A percentile compares a stretch with the other conserved stretches of the same genome.
Evolutionary conservation across 2,797 vertebrate genomes (phyloP).

Genomic region (Gambusia yucatana): DNA sequence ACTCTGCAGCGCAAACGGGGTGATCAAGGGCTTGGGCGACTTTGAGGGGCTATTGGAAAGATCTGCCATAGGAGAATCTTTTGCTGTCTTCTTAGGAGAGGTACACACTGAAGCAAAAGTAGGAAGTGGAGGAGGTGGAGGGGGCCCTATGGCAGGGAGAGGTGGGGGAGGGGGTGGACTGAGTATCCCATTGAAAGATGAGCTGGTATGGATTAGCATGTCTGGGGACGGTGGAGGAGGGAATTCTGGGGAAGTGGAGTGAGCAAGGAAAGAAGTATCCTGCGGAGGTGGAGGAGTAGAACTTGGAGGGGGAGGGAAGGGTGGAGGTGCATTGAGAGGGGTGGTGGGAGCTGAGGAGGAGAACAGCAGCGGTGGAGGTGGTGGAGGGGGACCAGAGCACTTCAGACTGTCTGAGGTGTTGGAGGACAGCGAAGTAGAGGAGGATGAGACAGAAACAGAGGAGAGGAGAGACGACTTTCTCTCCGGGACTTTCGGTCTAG

Average conservation of each 20-base stretch:
- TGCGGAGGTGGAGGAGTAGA: slow-evolving; percentile 60
- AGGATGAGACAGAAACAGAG: slow-evolving; percentile 92
- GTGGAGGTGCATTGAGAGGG: slow-evolving; percentile 64
- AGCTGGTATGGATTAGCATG: slow-evolving; percentile 68
- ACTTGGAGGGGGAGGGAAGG: slow-evolving; percentile 69
- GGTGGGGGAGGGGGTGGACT: slow-evolving; percentile 73
- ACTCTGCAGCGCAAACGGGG: slow-evolving; percentile 89
- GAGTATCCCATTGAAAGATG: slow-evolving; percentile 66
- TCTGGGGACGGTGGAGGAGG: slow-evolving; percentile 91
- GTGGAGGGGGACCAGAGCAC: slow-evolving; percentile 69
- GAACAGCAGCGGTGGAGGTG: slow-evolving; percentile 44
- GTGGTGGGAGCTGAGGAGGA: slow-evolving; percentile 61
- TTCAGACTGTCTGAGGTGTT: slow-evolving; percentile 90
- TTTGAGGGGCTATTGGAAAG: slow-evolving; percentile 65
- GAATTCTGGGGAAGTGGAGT: slow-evolving; percentile 80
- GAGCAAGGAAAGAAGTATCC: slow-evolving; percentile 36
- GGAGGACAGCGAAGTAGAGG: slow-evolving; percentile 96
- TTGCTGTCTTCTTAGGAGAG: slow-evolving; percentile 78
- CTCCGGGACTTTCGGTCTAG: slow-evolving; percentile 93
- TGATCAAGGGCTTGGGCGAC: slow-evolving; percentile 87
- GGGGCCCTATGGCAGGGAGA: slow-evolving; percentile 47
- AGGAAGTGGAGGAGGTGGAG: slow-evolving; percentile 69
- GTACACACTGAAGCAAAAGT: slow-evolving; percentile 72
- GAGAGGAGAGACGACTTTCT: slow-evolving; percentile 97
- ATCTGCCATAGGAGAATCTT: slow-evolving; percentile 68